phyloP scores from a whole-genome alignment of 2,888 invertebrate genomes.

The Fissipunctia ypsillon region DNA sequence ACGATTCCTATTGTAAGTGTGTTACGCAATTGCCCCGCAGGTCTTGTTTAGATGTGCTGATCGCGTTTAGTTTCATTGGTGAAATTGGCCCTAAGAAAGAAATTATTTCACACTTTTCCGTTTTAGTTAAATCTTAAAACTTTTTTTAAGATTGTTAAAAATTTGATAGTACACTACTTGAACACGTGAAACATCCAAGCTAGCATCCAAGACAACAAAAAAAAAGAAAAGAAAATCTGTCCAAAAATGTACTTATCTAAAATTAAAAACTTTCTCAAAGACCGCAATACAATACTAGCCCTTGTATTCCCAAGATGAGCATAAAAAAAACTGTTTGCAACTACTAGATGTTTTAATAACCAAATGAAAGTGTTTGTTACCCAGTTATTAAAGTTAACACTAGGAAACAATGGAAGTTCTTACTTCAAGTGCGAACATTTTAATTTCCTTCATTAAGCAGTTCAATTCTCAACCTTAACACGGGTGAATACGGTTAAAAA shows the following conservation, averaged over 20 bases:
- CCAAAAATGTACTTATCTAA: background rate
- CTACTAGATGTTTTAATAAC: slow-evolving; percentile 32
- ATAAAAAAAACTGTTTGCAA: slow-evolving; percentile 9
- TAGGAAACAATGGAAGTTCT: slow-evolving; percentile 47
- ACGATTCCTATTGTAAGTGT: too few species aligned
- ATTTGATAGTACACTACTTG: too few species aligned
- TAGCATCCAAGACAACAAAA: background rate
- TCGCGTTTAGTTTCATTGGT: too few species aligned
- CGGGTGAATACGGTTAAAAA: rapidly evolving
- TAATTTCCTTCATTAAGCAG: slow-evolving; percentile 20
- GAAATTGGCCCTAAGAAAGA: too few species aligned
- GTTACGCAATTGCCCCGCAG: too few species aligned
- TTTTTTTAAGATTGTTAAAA: too few species aligned
- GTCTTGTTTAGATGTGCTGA: too few species aligned
- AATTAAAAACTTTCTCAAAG: background rate
- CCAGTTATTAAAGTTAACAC: slow-evolving; percentile 54
- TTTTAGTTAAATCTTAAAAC: too few species aligned
- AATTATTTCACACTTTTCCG: too few species aligned
- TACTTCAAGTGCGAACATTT: slow-evolving; percentile 50
- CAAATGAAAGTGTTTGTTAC: slow-evolving; percentile 38
- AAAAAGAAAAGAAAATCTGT: background rate
- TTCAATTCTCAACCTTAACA: slow-evolving; percentile 10
- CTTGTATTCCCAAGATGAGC: background rate
- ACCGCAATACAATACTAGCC: background rate
- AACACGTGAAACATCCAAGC: background rate